Evolutionary conservation across 2,797 vertebrate genomes (phyloP).

Genomic region (Acestrorhynchus altus): DNA sequence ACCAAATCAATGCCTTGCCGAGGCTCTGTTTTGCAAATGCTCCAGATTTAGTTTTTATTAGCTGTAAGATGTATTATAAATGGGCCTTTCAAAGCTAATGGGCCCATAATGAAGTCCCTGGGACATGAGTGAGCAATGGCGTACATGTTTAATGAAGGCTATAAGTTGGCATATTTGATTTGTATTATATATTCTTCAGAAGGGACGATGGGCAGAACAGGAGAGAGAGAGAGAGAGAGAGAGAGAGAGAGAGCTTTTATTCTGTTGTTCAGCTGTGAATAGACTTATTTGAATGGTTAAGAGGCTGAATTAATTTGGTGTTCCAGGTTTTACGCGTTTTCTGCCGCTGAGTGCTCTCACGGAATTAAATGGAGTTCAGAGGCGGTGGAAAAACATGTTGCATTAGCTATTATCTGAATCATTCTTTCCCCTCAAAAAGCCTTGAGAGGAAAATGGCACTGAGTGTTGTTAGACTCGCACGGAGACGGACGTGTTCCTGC

Average conservation of each 20-base stretch:
- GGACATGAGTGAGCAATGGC: conserved; percentile 70
- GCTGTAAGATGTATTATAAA: conserved; percentile 84
- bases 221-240: conserved; percentile 9
- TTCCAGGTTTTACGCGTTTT: conserved; percentile 45
- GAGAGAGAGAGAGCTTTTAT: conserved; percentile 43
- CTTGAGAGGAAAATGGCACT: conserved; percentile 14
- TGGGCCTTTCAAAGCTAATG: conserved; percentile 82
- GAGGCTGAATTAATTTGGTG: conserved; percentile 54
- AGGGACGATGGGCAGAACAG: conserved; percentile 28
- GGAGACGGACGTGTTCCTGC: conserved; percentile 4
- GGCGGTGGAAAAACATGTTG: conserved; percentile 33
- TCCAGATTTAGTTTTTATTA: conserved; percentile 79
- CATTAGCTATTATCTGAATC: conserved; percentile 47
- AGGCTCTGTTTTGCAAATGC: conserved; percentile 63
- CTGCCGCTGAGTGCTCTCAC: conserved; percentile 41
- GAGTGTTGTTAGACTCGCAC: background rate
- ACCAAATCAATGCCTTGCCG: conserved; percentile 63
- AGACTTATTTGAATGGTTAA: conserved; percentile 58
- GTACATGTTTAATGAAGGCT: conserved; percentile 76
- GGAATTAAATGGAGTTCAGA: conserved; percentile 43
- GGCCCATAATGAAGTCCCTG: conserved; percentile 79
- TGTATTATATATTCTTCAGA: conserved; percentile 81
- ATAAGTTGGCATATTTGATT: conserved; percentile 82
- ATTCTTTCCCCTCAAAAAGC: conserved; percentile 34
- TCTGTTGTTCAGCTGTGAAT: conserved; percentile 52